phyloP scores from a whole-genome alignment of 2,888 invertebrate species.

The Bedellia somnulentella region DNA sequence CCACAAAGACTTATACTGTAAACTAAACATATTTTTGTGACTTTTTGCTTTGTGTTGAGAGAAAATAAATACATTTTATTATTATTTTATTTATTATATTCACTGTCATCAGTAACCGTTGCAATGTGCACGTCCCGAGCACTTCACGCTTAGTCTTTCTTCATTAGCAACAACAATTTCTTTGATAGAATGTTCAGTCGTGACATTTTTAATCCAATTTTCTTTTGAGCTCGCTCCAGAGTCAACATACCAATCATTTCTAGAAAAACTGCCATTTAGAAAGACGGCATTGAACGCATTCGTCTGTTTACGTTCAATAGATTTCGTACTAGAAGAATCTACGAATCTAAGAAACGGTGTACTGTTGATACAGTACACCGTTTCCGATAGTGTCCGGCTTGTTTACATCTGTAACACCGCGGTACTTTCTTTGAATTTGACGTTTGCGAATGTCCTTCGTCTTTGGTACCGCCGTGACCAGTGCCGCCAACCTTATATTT shows the following conservation, averaged over 20 bases:
- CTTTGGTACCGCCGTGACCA: neutral
- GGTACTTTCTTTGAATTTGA: conserved; percentile 5
- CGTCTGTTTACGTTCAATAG: conserved; percentile 2
- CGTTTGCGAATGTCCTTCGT: conserved; percentile 2
- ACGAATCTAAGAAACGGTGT: too few relatives aligned
- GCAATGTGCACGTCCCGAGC: conserved; percentile 7
- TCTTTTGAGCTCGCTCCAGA: conserved; percentile 9
- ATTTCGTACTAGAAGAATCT: too few relatives aligned
- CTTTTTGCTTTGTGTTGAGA: too few relatives aligned
- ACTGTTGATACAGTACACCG: conserved; percentile 4
- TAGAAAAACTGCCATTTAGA: conserved; percentile 8
- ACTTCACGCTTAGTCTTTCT: conserved; percentile 6
- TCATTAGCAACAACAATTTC: conserved; percentile 9
- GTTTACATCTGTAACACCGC: conserved; percentile 10
- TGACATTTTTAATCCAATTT: conserved; percentile 5
- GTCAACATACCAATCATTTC: conserved; percentile 10
- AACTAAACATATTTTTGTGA: too few relatives aligned
- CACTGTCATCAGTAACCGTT: conserved; percentile 3
- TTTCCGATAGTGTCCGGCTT: conserved; percentile 6
- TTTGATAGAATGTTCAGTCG: neutral
- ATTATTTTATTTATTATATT: conserved; percentile 6
- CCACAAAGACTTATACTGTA: too few relatives aligned
- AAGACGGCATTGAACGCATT: conserved; percentile 11
- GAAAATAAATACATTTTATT: too few relatives aligned
- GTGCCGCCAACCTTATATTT: conserved; percentile 3